Conservation (phyloP, 2,113 vertebrate species). For the Syngnathus floridae region DNA sequence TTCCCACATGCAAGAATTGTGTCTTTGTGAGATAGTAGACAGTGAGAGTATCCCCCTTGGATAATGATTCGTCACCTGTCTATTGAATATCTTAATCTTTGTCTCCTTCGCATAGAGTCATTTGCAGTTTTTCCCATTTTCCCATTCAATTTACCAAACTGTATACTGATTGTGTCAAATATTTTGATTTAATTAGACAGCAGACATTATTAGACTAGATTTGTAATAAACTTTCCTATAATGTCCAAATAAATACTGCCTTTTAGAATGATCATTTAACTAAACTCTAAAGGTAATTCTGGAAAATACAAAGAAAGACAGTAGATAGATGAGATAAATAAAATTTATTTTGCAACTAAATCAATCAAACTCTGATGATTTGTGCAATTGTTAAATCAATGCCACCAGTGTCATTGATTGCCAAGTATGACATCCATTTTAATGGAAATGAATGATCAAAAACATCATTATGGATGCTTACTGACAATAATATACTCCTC, state of each 20-base stretch:
- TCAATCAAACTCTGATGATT: background rate
- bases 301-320: background rate
- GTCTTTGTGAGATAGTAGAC: constrained; percentile 2
- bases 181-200: background rate
- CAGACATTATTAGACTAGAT: background rate
- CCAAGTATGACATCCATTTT: background rate
- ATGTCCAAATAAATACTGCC: background rate
- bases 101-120: background rate
- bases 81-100: background rate
- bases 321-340: background rate
- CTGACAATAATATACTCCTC: background rate
- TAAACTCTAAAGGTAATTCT: background rate
- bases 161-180: background rate
- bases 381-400: background rate
- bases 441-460: background rate
- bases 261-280: background rate
- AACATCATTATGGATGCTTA: background rate
- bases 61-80: background rate
- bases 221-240: background rate
- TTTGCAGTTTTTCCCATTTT: background rate
- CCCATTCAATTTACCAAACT: too few species aligned
- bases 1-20: constrained; percentile 39
- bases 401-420: background rate
- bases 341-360: background rate
- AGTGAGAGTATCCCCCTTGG: background rate